Evolutionary conservation across 2,113 vertebrate genomes (phyloP).

Genomic region (human): GRCh38 chr17:12303001-12303500

Average conservation of each 20-base stretch:
- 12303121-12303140: no score
- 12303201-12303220: not conserved
- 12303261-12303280: not conserved
- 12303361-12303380: not conserved
- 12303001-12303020: not conserved
- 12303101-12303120: not conserved
- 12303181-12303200: not conserved
- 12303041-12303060: not conserved
- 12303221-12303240: not conserved
- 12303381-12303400: not conserved
- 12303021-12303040: not conserved
- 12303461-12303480: not conserved
- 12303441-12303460: not conserved
- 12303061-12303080: not conserved
- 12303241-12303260: not conserved
- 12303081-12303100: not conserved
- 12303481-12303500: not conserved
- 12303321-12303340: not conserved
- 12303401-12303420: not conserved
- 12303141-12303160: not conserved
- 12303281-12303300: not conserved
- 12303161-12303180: not conserved
- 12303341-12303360: not conserved
- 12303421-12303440: not conserved
- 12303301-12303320: not conserved